Conservation (phyloP, 2,888 invertebrate species). For the Macaria liturata region DNA sequence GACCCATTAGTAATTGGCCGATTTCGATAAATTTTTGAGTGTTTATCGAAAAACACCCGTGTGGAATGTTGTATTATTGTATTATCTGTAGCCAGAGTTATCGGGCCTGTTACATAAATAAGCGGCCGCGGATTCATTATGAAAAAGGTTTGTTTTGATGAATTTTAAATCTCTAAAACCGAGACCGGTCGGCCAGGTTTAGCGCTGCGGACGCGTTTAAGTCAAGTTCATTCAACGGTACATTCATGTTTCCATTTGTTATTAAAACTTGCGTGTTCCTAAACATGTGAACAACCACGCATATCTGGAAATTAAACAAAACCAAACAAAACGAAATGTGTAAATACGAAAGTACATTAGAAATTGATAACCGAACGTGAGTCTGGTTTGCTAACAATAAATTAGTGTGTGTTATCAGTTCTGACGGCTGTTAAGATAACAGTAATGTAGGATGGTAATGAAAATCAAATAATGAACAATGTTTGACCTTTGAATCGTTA, state of each 20-base stretch:
- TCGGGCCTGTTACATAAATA: conserved; percentile 45
- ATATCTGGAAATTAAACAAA: neutral
- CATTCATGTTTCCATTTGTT: conserved; percentile 10
- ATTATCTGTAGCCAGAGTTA: conserved; percentile 45
- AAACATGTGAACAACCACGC: neutral
- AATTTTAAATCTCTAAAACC: conserved; percentile 18
- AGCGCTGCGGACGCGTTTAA: conserved; percentile 18
- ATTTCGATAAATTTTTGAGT: conserved; percentile 51
- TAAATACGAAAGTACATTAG: conserved; percentile 7
- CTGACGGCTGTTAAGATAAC: conserved; percentile 29
- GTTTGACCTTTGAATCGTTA: conserved; percentile 44
- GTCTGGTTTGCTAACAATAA: conserved; percentile 23
- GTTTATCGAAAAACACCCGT: conserved; percentile 50
- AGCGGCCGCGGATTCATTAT: conserved; percentile 8
- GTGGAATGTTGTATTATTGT: conserved; percentile 42
- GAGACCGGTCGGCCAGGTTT: conserved; percentile 20
- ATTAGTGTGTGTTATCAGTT: conserved; percentile 26
- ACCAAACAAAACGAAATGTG: neutral
- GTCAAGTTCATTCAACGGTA: conserved; percentile 27
- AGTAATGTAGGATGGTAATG: conserved; percentile 38
- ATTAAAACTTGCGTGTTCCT: neutral
- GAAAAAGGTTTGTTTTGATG: conserved; percentile 26
- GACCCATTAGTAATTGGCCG: conserved; percentile 60
- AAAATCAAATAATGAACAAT: conserved; percentile 46
- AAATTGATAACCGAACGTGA: conserved; percentile 15